Conservation (phyloP, 2,113 vertebrate genomes). For the Mustela nigripes region DNA sequence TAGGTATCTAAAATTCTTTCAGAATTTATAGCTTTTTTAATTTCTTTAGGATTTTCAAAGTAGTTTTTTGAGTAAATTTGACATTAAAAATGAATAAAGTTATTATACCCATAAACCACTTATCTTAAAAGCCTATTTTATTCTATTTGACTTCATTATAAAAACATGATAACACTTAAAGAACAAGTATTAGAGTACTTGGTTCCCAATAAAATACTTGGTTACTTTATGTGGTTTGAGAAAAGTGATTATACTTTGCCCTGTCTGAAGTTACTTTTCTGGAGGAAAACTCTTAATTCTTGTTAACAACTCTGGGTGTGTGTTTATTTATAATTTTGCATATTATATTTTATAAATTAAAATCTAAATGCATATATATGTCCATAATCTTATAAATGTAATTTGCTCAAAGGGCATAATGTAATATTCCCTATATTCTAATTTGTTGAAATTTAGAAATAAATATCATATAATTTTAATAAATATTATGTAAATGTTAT, state of each 20-base stretch:
- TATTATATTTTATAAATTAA: neutral
- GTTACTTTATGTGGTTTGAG: neutral
- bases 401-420: neutral
- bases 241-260: neutral
- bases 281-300: neutral
- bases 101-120: neutral
- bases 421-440: neutral
- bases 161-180: neutral
- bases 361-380: neutral
- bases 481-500: neutral
- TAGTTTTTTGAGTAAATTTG: neutral
- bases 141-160: constrained; percentile 3
- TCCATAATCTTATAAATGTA: neutral
- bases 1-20: constrained; percentile 26
- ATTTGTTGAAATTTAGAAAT: neutral
- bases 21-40: neutral
- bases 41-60: neutral
- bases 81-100: neutral
- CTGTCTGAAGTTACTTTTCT: neutral
- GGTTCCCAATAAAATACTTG: neutral
- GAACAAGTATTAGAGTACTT: neutral
- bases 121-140: neutral
- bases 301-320: neutral
- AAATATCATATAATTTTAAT: neutral
- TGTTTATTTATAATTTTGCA: neutral